Evolutionary conservation across 2,888 invertebrate species (phyloP).

Genomic region (Loripinus fragilis): DNA sequence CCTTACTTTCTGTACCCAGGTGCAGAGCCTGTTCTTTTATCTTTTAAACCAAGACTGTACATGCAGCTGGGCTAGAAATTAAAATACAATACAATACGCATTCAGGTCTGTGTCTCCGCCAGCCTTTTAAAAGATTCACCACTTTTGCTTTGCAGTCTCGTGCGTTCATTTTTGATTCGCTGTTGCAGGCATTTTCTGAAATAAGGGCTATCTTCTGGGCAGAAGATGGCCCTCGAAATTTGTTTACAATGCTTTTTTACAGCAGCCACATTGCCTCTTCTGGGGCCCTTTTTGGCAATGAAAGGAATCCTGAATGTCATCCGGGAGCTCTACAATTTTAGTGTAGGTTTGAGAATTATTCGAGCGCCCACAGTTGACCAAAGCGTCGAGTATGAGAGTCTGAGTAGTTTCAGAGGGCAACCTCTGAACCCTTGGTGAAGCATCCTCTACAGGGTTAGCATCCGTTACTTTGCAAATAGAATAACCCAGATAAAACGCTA

Average conservation of each 20-base stretch:
- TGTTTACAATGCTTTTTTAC: not conserved
- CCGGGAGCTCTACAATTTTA: not conserved
- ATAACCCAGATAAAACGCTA: too few relatives aligned
- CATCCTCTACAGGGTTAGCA: constrained; percentile 1
- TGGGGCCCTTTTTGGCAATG: not conserved
- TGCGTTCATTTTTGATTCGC: constrained; percentile 10
- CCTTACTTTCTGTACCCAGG: too few relatives aligned
- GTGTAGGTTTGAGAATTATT: not conserved
- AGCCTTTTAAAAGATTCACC: not conserved
- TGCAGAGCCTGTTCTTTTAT: too few relatives aligned
- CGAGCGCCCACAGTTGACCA: not conserved
- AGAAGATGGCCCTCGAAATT: constrained; percentile 1
- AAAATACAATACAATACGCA: too few relatives aligned
- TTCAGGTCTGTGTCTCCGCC: constrained; percentile 15
- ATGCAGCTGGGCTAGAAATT: too few relatives aligned
- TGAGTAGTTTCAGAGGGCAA: not conserved
- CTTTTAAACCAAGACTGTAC: too few relatives aligned
- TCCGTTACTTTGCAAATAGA: too few relatives aligned
- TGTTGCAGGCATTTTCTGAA: not conserved
- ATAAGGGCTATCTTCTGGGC: not conserved
- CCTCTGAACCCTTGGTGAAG: constrained; percentile 4
- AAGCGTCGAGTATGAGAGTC: not conserved
- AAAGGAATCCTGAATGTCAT: not conserved
- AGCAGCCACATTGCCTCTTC: not conserved
- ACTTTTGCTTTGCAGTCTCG: not conserved